A percentile compares a stretch with the other conserved stretches of the same genome.
phyloP scores from a whole-genome alignment of 2,113 vertebrate genomes.

The Rutilus rutilus region DNA sequence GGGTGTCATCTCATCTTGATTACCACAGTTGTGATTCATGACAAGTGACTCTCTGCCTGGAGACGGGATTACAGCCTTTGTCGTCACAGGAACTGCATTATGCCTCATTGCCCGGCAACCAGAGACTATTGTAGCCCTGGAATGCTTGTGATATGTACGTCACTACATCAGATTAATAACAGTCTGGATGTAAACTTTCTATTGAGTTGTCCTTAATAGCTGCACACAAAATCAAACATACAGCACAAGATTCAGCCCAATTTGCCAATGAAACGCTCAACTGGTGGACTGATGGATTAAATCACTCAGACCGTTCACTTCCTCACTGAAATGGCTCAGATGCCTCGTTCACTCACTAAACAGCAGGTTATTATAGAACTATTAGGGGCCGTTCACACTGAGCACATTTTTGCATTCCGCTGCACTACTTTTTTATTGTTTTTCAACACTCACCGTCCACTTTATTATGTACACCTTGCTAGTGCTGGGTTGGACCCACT shows the following conservation, averaged over 20 bases:
- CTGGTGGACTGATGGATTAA: not conserved
- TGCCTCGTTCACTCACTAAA: not conserved
- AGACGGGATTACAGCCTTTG: slow-evolving; percentile 77
- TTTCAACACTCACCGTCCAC: too few relatives aligned
- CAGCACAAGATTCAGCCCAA: not conserved
- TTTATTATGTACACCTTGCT: too few relatives aligned
- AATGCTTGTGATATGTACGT: not conserved
- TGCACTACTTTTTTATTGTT: too few relatives aligned
- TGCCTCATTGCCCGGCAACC: slow-evolving; percentile 70
- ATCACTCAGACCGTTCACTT: not conserved
- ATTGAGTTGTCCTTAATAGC: not conserved
- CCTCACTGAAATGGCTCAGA: not conserved
- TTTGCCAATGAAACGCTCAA: not conserved
- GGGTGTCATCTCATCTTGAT: slow-evolving; percentile 71
- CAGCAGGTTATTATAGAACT: not conserved
- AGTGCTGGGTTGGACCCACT: too few relatives aligned
- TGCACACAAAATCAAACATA: not conserved
- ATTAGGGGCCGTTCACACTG: not conserved
- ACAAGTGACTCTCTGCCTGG: slow-evolving; percentile 68
- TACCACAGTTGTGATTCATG: slow-evolving; percentile 75
- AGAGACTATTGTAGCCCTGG: not conserved
- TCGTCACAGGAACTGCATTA: slow-evolving; percentile 71
- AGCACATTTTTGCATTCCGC: not conserved
- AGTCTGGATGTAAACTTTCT: not conserved
- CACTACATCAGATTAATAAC: not conserved